Evolutionary conservation across 2,797 vertebrate genomes (phyloP).

Genomic region (Amniataba percoides): DNA sequence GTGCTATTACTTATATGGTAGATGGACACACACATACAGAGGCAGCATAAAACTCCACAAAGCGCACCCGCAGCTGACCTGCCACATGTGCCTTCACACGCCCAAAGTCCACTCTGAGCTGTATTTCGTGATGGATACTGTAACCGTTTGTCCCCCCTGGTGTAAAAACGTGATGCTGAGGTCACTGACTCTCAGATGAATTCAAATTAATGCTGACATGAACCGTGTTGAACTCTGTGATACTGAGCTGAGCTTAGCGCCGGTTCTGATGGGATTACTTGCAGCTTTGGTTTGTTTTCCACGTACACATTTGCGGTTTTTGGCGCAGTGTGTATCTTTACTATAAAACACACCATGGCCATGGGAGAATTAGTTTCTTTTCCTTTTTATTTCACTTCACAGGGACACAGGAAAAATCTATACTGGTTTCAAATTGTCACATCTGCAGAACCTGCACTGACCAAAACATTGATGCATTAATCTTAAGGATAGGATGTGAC

Average conservation of each 20-base stretch:
- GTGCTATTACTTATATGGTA: slow-evolving; percentile 18
- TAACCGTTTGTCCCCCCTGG: slow-evolving; percentile 63
- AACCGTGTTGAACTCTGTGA: slow-evolving; percentile 59
- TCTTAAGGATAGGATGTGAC: slow-evolving; percentile 2
- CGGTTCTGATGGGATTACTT: slow-evolving; percentile 8
- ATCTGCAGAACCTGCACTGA: background rate
- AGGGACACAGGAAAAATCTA: background rate
- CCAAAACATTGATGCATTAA: slow-evolving; percentile 1
- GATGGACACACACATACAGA: slow-evolving; percentile 5
- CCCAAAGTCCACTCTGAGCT: slow-evolving; percentile 57
- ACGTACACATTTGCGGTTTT: background rate
- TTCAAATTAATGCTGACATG: slow-evolving; percentile 54
- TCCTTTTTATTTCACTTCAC: background rate
- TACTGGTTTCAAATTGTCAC: background rate
- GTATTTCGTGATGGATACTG: slow-evolving; percentile 62
- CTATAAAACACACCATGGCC: background rate
- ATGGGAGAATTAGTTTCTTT: background rate
- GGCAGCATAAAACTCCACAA: slow-evolving; percentile 23
- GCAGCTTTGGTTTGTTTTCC: background rate
- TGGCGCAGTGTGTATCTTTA: background rate
- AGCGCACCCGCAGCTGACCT: slow-evolving; percentile 47
- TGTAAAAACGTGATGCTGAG: slow-evolving; percentile 60
- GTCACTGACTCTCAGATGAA: slow-evolving; percentile 60
- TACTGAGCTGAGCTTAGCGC: slow-evolving; percentile 13
- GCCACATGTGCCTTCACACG: slow-evolving; percentile 45